phyloP scores from a whole-genome alignment of 2,888 invertebrate species.

The Scaeva pyrastri region DNA sequence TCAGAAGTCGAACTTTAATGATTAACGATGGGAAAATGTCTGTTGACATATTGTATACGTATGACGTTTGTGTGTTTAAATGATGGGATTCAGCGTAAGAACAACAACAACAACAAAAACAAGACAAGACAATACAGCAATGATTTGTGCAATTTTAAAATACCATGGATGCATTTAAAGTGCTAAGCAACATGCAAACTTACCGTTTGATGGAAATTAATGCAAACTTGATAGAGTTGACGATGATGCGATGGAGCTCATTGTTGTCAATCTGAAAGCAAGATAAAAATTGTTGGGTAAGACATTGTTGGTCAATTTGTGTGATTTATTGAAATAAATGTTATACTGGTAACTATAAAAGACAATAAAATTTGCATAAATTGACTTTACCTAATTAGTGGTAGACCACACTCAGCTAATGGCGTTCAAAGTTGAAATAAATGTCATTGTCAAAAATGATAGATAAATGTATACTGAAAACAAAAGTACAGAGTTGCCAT shows the following conservation, averaged over 20 bases:
- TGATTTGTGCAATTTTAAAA: constrained; percentile 22
- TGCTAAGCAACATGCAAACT: constrained; percentile 46
- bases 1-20: constrained; percentile 36
- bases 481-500: too few species aligned
- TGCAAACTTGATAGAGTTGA: constrained; percentile 43
- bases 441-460: too few species aligned
- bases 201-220: constrained; percentile 63
- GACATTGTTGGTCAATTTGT: not conserved
- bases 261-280: constrained; percentile 59
- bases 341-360: too few species aligned
- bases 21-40: constrained; percentile 39
- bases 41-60: not conserved
- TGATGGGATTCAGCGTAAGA: not conserved
- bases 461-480: too few species aligned
- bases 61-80: not conserved
- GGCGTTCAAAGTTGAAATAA: too few species aligned
- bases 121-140: not conserved
- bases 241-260: constrained; percentile 29
- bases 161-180: constrained; percentile 22
- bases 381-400: too few species aligned
- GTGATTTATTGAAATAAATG: not conserved
- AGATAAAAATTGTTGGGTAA: constrained; percentile 24
- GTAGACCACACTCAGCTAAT: too few species aligned
- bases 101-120: too few species aligned
- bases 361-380: too few species aligned